Percentiles rank a stretch among this genome's conserved stretches.
phyloP scores from a whole-genome alignment of 2,888 invertebrate species.

The Trypoxylon attenuatum region DNA sequence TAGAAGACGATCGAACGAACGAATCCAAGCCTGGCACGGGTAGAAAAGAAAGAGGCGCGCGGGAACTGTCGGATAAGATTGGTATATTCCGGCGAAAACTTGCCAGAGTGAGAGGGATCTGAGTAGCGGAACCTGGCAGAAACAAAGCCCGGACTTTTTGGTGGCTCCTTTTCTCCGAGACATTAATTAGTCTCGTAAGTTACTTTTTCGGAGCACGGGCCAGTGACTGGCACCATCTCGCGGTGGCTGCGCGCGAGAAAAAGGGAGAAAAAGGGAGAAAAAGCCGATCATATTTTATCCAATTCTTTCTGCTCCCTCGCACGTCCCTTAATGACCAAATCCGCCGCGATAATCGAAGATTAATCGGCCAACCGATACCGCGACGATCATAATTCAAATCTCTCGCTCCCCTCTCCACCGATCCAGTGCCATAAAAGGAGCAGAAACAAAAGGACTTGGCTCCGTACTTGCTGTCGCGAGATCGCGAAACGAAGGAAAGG shows the following conservation, averaged over 20 bases:
- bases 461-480: background rate
- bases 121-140: background rate
- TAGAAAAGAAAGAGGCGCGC: background rate
- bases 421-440: constrained; percentile 36
- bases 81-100: too few relatives aligned
- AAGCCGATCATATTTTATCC: constrained; percentile 31
- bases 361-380: constrained; percentile 41
- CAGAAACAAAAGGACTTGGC: constrained; percentile 20
- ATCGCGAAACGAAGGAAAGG: background rate
- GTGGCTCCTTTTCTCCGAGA: background rate
- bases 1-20: constrained; percentile 26
- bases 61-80: too few relatives aligned
- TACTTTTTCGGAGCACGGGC: constrained; percentile 6
- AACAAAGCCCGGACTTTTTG: constrained; percentile 11
- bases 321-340: constrained; percentile 44
- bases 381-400: constrained; percentile 52
- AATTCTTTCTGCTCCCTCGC: constrained; percentile 27
- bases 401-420: too few relatives aligned
- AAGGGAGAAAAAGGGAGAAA: background rate
- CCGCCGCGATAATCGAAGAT: constrained; percentile 49
- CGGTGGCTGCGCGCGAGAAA: background rate
- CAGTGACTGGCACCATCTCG: constrained; percentile 1
- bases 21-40: background rate
- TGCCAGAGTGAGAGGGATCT: background rate
- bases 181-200: constrained; percentile 22